Evolutionary conservation across 2,797 vertebrate species (phyloP).

Genomic region (Synaphobranchus kaupii): DNA sequence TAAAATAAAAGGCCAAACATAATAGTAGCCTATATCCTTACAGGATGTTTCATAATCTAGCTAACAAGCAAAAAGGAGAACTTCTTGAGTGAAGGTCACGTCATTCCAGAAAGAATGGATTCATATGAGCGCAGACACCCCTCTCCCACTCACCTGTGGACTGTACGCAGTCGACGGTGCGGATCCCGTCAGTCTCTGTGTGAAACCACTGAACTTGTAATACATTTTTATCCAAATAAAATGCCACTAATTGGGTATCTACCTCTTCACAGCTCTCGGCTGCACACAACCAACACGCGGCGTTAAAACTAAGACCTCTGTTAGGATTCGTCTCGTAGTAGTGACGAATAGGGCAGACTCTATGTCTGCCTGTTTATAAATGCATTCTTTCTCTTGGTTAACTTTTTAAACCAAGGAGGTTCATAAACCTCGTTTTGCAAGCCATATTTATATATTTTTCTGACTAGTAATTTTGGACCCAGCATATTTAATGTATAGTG

Average conservation of each 20-base stretch:
- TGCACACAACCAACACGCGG: not conserved
- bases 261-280: not conserved
- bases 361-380: constrained; percentile 46
- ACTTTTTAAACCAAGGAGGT: not conserved
- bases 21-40: not conserved
- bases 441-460: too few relatives aligned
- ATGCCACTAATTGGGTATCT: not conserved
- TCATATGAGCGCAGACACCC: not conserved
- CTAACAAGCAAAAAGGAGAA: not conserved
- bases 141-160: constrained; percentile 80
- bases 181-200: constrained; percentile 83
- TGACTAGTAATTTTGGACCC: too few relatives aligned
- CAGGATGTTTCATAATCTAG: not conserved
- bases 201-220: constrained; percentile 87
- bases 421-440: too few relatives aligned
- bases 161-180: constrained; percentile 74
- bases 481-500: too few relatives aligned
- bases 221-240: constrained; percentile 75
- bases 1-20: not conserved
- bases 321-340: constrained; percentile 48
- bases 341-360: constrained; percentile 56
- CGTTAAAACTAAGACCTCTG: not conserved
- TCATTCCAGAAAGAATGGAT: not conserved
- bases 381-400: not conserved
- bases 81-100: constrained; percentile 60